These are phyloP conservation scores for Eutrigla gurnardus DNA, from an alignment of 2,797 vertebrate species.

Conservation along the genomic window DNA sequence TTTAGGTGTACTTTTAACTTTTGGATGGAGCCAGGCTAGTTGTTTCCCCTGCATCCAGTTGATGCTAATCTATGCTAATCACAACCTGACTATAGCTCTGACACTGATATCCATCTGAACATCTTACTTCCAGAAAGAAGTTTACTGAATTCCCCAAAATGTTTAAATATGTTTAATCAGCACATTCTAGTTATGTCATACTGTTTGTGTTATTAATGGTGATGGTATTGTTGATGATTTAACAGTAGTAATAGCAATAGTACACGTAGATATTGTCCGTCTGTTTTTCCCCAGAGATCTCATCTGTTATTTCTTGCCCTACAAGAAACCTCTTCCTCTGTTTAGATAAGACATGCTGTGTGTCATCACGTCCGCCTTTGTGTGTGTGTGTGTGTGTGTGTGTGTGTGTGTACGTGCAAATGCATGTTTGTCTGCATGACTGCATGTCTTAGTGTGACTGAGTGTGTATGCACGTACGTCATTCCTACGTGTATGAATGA, in stretches of 20 bases:
- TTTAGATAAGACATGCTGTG: conserved; percentile 51
- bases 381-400: conserved; percentile 13
- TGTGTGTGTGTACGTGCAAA: not conserved
- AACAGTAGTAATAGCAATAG: not conserved
- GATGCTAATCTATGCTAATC: conserved; percentile 16
- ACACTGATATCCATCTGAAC: not conserved
- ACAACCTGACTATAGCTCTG: not conserved
- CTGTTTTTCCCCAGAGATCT: conserved; percentile 27
- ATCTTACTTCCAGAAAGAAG: not conserved
- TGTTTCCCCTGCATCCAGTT: not conserved
- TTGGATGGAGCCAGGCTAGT: not conserved
- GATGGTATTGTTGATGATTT: not conserved
- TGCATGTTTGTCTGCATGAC: conserved; percentile 6
- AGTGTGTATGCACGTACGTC: not conserved
- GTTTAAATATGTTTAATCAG: not conserved
- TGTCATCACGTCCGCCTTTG: conserved; percentile 33
- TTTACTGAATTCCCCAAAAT: not conserved
- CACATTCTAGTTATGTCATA: not conserved
- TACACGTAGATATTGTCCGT: conserved; percentile 22
- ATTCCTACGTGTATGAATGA: not conserved
- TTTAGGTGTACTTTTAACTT: not conserved
- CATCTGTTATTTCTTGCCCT: conserved; percentile 42
- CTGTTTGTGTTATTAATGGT: not conserved
- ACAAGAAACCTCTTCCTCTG: conserved; percentile 28
- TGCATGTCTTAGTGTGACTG: not conserved